Conservation (phyloP, 2,113 vertebrate genomes). For the zebrafish (Danio rerio) region GRCz12tu NC_133183.1:34188501-34189000, state of each 20-base stretch:
- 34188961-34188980: too few relatives aligned
- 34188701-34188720: slow-evolving; percentile 8
- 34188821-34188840: neutral
- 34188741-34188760: slow-evolving; percentile 5
- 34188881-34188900: too few relatives aligned
- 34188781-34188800: neutral
- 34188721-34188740: neutral
- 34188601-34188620: neutral
- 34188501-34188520: slow-evolving; percentile 33
- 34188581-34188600: neutral
- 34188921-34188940: too few relatives aligned
- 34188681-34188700: slow-evolving; percentile 3
- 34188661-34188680: neutral
- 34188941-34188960: too few relatives aligned
- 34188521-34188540: neutral
- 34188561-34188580: neutral
- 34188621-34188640: neutral
- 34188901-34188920: too few relatives aligned
- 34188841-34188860: too few relatives aligned
- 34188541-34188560: neutral
- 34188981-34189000: too few relatives aligned
- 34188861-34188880: too few relatives aligned
- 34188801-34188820: neutral
- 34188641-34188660: neutral
- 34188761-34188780: neutral